A percentile compares a stretch with the other conserved stretches of the same genome.
Conservation (phyloP, 2,113 vertebrate species). For the Mixornis gularis region DNA sequence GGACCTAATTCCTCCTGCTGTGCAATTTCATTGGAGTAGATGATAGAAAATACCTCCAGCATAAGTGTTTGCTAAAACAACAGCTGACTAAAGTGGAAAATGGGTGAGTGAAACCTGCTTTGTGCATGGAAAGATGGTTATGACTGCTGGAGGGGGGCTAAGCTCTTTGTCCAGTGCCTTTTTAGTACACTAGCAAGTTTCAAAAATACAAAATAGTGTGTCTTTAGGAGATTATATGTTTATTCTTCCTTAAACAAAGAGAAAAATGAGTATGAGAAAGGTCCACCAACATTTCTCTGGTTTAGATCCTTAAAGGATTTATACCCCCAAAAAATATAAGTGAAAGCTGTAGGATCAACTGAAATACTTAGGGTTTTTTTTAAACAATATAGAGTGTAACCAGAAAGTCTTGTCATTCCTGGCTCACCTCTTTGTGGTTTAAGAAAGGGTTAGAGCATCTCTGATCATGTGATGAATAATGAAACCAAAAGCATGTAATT, state of each 20-base stretch:
- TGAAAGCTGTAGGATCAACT: neutral
- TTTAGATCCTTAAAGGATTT: neutral
- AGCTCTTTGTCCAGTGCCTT: neutral
- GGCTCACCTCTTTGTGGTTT: neutral
- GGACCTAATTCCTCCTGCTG: neutral
- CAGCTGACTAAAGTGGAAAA: neutral
- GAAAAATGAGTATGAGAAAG: neutral
- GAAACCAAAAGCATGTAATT: neutral
- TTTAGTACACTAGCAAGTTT: neutral
- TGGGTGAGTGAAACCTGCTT: neutral
- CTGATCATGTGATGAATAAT: neutral
- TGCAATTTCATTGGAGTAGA: neutral
- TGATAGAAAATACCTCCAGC: neutral
- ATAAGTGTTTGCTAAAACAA: neutral
- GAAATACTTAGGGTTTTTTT: neutral
- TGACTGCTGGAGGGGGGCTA: neutral
- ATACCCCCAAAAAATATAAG: neutral
- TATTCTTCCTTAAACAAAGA: neutral
- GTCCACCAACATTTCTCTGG: neutral
- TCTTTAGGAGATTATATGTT: neutral
- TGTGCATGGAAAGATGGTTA: neutral
- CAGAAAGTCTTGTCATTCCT: neutral
- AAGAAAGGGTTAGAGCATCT: neutral
- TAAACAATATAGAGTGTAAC: neutral
- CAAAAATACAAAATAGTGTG: neutral